Evolutionary conservation across 2,888 invertebrate species (phyloP), one percentile per base, ranked within the genome.

Genomic region (Beris chalybata): DNA sequence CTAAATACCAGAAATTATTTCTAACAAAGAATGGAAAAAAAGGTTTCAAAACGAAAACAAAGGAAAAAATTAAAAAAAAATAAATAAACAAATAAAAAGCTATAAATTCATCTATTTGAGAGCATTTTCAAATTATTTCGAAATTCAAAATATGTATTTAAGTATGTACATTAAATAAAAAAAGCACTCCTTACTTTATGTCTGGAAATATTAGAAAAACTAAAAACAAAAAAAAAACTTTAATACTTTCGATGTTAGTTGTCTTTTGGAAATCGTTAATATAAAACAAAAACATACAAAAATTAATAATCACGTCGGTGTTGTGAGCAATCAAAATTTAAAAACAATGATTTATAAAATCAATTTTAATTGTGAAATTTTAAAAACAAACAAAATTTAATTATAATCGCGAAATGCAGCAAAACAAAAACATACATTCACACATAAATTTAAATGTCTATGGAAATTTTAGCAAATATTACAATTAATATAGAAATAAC

Each of bases 231-330:
- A 48, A 48, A 72, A 73, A 78, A 38, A 38, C 5, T 38, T 38
- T 75, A 77, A 79, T 78, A 78, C 78, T 79, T 79, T 79, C 77
- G 79, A 78, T 79, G 79, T 79, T 79, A 79, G 78, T 76, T 77
- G 79, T 79, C 78, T 79, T 79, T 79, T 79, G 78, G 76, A 76
- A 70, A 76, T 77, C 77, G 74, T 75, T 74, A 73, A 76, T 74
- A 71, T 70, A 74, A 71, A 73, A 72, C 69, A 70, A 70, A 69
- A 38, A 5, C 68, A 67, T 66, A 67, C 73, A 69, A 65, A 67
- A 71, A 69, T 70, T 43, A 67, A 70, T 59, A 70, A 68, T 75
- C 78, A 76, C 77, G 77, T 79, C 77, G 78, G 78, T 79, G 79
- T 79, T 79, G 79, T 79, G 77, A 78, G 74, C 69, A 72, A 71